phyloP scores from a whole-genome alignment of 1,140 invertebrate genomes.

The Portunus trituberculatus region DNA sequence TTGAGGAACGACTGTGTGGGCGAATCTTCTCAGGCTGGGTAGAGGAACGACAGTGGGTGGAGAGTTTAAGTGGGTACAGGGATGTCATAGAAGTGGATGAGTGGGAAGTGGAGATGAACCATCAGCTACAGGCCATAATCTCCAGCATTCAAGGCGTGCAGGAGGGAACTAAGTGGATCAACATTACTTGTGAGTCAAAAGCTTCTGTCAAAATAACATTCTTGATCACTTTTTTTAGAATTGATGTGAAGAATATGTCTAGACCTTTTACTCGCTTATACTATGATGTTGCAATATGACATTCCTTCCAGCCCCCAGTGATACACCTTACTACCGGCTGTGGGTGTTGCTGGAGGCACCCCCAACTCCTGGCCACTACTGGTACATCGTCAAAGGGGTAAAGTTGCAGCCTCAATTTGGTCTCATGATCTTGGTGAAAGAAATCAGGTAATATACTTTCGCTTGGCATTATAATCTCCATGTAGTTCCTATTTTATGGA shows the following conservation, averaged over 20 bases:
- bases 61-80: slow-evolving; percentile 52
- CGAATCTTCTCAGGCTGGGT: slow-evolving; percentile 71
- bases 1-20: slow-evolving; percentile 51
- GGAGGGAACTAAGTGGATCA: slow-evolving; percentile 74
- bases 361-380: slow-evolving; percentile 70
- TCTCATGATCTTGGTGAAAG: slow-evolving; percentile 30
- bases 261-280: background rate
- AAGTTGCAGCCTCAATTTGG: slow-evolving; percentile 67
- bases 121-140: slow-evolving; percentile 62
- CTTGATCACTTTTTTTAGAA: too few relatives aligned
- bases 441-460: slow-evolving; percentile 21
- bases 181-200: slow-evolving; percentile 66
- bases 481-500: too few relatives aligned
- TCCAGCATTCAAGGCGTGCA: slow-evolving; percentile 67
- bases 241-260: background rate
- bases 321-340: slow-evolving; percentile 43
- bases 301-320: background rate
- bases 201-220: background rate
- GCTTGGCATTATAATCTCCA: too few relatives aligned
- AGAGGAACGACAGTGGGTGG: slow-evolving; percentile 66
- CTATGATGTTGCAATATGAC: too few relatives aligned
- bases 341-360: slow-evolving; percentile 63
- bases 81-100: slow-evolving; percentile 72
- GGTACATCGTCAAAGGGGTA: slow-evolving; percentile 60
- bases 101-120: slow-evolving; percentile 69